phyloP scores from a whole-genome alignment of 1,140 invertebrate species.

The Pogonognathellus flavescens region DNA sequence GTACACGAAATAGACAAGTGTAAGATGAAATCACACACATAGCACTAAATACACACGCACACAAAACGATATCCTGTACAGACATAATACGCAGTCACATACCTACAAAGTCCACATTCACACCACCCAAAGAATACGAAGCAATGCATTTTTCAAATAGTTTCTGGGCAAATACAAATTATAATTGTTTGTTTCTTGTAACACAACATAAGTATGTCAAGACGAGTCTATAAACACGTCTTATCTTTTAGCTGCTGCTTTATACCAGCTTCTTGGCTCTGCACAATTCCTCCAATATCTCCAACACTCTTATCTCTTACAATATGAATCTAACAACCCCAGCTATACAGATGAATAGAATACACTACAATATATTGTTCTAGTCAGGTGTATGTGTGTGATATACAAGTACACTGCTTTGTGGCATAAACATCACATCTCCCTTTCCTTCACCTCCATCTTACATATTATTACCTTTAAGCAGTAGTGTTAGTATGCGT shows the following conservation, averaged over 20 bases:
- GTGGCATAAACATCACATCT: background rate
- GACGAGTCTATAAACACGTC: conserved; percentile 24
- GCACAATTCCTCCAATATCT: background rate
- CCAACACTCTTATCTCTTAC: background rate
- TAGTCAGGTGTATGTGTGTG: too few species aligned
- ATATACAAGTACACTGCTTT: too few species aligned
- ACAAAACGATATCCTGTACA: too few species aligned
- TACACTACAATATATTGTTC: too few species aligned
- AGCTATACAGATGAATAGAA: too few species aligned
- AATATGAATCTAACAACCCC: background rate
- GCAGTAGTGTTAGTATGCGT: background rate
- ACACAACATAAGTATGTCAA: conserved; percentile 13
- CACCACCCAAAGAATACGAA: background rate
- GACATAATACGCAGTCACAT: too few species aligned
- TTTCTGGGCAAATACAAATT: conserved; percentile 21
- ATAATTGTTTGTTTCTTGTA: conserved; percentile 33
- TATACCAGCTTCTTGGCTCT: background rate
- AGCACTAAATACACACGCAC: too few species aligned
- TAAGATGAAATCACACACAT: too few species aligned
- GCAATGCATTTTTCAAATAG: conserved; percentile 17
- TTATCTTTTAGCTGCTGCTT: background rate
- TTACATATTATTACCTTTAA: background rate
- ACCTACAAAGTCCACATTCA: background rate
- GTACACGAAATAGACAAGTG: too few species aligned
- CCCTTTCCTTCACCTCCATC: background rate